These are phyloP conservation scores for Triplophysa siluroides DNA, from an alignment of 2,113 vertebrate genomes.

Conservation along the genomic window DNA sequence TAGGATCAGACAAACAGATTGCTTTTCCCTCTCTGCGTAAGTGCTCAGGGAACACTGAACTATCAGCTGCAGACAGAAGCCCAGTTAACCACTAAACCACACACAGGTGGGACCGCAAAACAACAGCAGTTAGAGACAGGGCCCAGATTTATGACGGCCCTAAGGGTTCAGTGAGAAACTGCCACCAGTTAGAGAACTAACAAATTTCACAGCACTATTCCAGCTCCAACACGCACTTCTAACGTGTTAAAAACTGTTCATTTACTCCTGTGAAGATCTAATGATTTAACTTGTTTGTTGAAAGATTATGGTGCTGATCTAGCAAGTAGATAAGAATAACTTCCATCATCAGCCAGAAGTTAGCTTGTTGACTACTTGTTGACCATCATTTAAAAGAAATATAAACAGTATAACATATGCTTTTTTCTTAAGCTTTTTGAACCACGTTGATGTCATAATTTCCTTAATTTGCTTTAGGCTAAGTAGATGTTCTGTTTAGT, in stretches of 20 bases:
- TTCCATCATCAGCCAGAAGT: no score
- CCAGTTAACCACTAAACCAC: slow-evolving; percentile 79
- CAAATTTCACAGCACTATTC: slow-evolving; percentile 72
- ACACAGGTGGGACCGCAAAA: slow-evolving; percentile 78
- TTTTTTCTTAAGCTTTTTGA: background rate
- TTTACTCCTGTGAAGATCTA: slow-evolving; percentile 65
- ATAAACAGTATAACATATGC: no score
- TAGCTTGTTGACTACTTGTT: no score
- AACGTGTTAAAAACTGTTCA: slow-evolving; percentile 69
- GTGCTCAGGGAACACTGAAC: slow-evolving; percentile 69
- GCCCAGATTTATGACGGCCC: slow-evolving; percentile 73
- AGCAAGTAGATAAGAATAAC: no score
- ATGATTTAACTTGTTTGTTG: slow-evolving; percentile 1
- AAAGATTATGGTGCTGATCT: background rate
- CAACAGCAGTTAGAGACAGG: slow-evolving; percentile 75
- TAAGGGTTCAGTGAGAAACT: slow-evolving; percentile 73
- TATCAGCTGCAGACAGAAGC: slow-evolving; percentile 67
- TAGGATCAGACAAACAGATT: slow-evolving; percentile 39
- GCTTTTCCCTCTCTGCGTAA: slow-evolving; percentile 61
- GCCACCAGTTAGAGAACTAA: slow-evolving; percentile 70
- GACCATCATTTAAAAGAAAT: background rate
- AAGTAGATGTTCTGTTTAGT: background rate
- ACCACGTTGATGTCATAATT: background rate
- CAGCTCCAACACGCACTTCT: slow-evolving; percentile 71
- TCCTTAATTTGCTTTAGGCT: background rate